These are phyloP conservation scores for Metalampra italica DNA, from an alignment of 2,888 invertebrate genomes.

Conservation along the genomic window DNA sequence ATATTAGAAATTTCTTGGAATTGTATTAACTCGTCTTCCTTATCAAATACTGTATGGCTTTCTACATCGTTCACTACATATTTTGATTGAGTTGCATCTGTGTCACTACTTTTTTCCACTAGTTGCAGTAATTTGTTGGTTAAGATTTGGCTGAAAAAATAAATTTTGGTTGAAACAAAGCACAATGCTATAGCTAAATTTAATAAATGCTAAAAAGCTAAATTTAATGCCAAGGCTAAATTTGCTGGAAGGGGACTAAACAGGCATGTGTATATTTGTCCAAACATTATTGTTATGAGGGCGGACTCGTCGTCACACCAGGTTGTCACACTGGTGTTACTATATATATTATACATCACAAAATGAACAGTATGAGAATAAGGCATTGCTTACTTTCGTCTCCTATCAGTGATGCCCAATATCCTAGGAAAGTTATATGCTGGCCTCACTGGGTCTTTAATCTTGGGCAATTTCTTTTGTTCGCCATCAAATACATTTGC, in stretches of 20 bases:
- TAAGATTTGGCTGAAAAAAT: slow-evolving; percentile 77
- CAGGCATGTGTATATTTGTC: too few relatives aligned
- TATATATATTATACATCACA: too few relatives aligned
- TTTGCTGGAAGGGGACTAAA: too few relatives aligned
- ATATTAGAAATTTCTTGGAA: slow-evolving; percentile 82
- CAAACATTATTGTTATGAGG: too few relatives aligned
- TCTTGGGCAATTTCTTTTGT: slow-evolving; percentile 86
- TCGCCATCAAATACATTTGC: slow-evolving; percentile 87
- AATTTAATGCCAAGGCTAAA: neutral
- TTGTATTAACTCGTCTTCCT: slow-evolving; percentile 79
- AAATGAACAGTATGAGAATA: too few relatives aligned
- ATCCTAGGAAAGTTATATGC: slow-evolving; percentile 84
- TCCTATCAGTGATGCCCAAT: slow-evolving; percentile 85
- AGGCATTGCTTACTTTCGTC: slow-evolving; percentile 80
- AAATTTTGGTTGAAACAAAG: neutral
- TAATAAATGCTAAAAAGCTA: too few relatives aligned
- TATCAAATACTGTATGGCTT: slow-evolving; percentile 78
- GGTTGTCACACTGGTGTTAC: too few relatives aligned
- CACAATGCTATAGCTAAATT: too few relatives aligned
- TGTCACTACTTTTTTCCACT: slow-evolving; percentile 81
- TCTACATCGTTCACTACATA: slow-evolving; percentile 79
- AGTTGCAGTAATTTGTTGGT: slow-evolving; percentile 82
- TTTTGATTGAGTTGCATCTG: slow-evolving; percentile 73
- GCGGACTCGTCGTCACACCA: too few relatives aligned
- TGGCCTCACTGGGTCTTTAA: slow-evolving; percentile 83